These are phyloP conservation scores for Hipparchia semele DNA, from an alignment of 2,888 invertebrate species.

Conservation along the genomic window DNA sequence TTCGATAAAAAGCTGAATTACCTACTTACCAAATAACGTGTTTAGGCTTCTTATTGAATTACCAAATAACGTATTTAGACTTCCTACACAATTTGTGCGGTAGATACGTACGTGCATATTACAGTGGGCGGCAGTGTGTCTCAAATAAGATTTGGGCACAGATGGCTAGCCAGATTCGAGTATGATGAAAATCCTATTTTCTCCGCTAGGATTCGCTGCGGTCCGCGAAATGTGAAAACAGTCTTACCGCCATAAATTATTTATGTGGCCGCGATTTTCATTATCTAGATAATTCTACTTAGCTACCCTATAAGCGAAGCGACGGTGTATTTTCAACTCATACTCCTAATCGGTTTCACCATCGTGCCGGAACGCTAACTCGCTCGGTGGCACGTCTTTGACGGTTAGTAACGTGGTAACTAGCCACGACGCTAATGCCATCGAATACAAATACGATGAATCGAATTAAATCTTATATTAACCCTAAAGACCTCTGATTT, in stretches of 20 bases:
- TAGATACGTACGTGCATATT: not conserved
- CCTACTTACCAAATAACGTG: not conserved
- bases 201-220: constrained; percentile 58
- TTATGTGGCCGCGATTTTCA: constrained; percentile 50
- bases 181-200: constrained; percentile 74
- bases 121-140: constrained; percentile 52
- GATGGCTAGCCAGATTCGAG: constrained; percentile 74
- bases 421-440: no score
- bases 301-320: not conserved
- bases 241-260: constrained; percentile 64
- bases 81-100: not conserved
- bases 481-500: no score
- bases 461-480: no score
- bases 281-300: constrained; percentile 29
- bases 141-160: constrained; percentile 65
- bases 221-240: constrained; percentile 59
- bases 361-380: no score
- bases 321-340: no score
- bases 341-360: no score
- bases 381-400: no score
- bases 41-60: not conserved
- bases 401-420: no score
- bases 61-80: not conserved
- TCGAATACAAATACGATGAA: no score
- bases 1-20: not conserved